phyloP scores from a whole-genome alignment of 2,888 invertebrate species.

The Operophtera brumata region DNA sequence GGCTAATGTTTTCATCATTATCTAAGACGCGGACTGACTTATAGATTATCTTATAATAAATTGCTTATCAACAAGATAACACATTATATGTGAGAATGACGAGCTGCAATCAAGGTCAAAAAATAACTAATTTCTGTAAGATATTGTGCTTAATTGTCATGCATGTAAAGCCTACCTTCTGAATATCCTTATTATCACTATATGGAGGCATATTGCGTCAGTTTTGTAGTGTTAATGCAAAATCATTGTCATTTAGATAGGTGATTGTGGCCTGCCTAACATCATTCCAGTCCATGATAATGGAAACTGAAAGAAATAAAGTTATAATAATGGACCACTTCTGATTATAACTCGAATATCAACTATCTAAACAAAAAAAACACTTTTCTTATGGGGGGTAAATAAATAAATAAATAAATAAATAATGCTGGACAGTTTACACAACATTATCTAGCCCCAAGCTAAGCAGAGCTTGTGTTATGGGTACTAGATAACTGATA shows the following conservation, averaged over 20 bases:
- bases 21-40: background rate
- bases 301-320: no score
- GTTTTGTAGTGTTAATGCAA: background rate
- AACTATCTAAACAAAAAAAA: no score
- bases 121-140: background rate
- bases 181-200: background rate
- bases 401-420: no score
- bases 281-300: no score
- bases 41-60: background rate
- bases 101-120: background rate
- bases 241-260: background rate
- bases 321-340: no score
- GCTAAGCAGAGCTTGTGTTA: no score
- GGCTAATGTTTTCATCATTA: background rate
- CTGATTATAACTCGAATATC: no score
- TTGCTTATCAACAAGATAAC: background rate
- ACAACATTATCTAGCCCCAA: no score
- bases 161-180: background rate
- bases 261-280: no score
- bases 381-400: no score
- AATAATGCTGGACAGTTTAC: no score
- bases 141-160: background rate
- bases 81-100: background rate
- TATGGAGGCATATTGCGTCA: background rate
- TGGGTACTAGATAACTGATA: no score